A percentile compares a stretch with the other conserved stretches of the same genome.
phyloP scores from a whole-genome alignment of 2,888 invertebrate genomes.

The Tenthredo mesomela region DNA sequence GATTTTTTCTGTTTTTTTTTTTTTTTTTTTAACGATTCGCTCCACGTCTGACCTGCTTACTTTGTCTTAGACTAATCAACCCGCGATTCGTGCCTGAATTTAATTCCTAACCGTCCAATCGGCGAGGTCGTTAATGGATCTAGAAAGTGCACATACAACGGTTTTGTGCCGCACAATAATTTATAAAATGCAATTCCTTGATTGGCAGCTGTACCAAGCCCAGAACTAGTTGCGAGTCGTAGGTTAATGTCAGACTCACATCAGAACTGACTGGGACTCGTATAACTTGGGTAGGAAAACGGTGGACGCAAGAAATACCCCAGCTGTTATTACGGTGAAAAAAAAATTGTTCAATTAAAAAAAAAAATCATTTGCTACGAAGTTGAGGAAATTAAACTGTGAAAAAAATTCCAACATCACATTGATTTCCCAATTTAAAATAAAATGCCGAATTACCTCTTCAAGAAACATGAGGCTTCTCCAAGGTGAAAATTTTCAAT shows the following conservation, averaged over 20 bases:
- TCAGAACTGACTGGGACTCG: neutral
- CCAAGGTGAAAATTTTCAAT: neutral
- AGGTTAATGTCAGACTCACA: conserved; percentile 21
- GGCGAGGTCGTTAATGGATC: conserved; percentile 28
- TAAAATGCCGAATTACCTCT: neutral
- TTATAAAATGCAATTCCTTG: conserved; percentile 22
- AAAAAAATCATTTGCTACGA: neutral
- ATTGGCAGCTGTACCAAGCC: conserved; percentile 19
- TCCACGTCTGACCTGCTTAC: conserved; percentile 12
- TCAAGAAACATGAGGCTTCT: neutral
- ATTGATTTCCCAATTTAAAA: neutral
- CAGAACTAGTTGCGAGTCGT: conserved; percentile 1
- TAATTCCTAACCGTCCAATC: conserved; percentile 26
- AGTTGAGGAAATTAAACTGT: neutral
- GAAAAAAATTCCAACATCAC: neutral
- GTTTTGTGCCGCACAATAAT: conserved; percentile 20
- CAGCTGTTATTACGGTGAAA: neutral
- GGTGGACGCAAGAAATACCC: neutral
- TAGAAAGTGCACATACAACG: conserved; percentile 18
- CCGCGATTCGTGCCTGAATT: conserved; percentile 46
- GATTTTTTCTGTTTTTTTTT: conserved; percentile 5
- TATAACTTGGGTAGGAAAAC: neutral
- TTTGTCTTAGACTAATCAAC: conserved; percentile 40
- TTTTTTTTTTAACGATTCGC: conserved; percentile 14
- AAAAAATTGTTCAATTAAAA: neutral